These are phyloP conservation scores for Sepiola atlantica DNA, from an alignment of 2,888 invertebrate species.

Conservation along the genomic window DNA sequence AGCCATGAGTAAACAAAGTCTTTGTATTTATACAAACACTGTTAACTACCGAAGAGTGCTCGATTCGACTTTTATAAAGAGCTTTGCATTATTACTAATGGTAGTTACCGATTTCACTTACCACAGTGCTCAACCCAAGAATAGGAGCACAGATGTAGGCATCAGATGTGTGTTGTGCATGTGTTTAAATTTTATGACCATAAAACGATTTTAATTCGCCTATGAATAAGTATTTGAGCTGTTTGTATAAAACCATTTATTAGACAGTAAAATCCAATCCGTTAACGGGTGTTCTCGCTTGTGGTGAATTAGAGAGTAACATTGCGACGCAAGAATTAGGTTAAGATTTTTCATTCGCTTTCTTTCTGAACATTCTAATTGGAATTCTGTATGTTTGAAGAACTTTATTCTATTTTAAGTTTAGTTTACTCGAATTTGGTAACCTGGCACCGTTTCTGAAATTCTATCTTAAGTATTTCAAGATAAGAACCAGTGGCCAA, in stretches of 20 bases:
- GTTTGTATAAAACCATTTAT: neutral
- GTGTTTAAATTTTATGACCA: neutral
- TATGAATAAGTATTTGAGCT: neutral
- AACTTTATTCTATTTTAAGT: slow-evolving; percentile 32
- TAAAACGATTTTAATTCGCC: neutral
- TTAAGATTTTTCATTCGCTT: neutral
- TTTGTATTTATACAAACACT: no score
- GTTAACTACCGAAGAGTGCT: no score
- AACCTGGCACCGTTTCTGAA: neutral
- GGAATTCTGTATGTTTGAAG: neutral
- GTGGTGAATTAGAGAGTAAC: neutral
- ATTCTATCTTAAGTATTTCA: slow-evolving; percentile 10
- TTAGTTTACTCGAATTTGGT: neutral
- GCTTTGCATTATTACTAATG: no score
- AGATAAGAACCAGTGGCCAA: neutral
- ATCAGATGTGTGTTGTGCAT: no score
- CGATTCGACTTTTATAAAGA: no score
- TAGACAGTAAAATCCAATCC: neutral
- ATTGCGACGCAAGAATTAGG: neutral
- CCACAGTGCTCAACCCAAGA: no score
- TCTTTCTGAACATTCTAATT: neutral
- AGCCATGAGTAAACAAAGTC: no score
- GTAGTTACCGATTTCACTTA: no score
- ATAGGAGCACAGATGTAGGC: no score
- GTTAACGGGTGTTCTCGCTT: neutral